These are phyloP conservation scores for Piscicola geometra DNA, from an alignment of 2,888 invertebrate species.

Conservation along the genomic window DNA sequence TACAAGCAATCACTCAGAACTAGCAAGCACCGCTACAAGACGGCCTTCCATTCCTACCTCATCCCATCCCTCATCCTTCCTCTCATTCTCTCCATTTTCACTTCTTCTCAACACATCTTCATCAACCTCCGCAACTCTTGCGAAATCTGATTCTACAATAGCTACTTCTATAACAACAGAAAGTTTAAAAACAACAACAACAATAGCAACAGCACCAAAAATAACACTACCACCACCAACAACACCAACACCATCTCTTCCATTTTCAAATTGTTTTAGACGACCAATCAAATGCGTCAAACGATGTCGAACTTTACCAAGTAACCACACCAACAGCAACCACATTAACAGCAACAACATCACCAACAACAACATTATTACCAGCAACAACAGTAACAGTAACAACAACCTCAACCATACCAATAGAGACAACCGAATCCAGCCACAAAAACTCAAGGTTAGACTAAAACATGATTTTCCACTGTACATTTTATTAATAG, in stretches of 20 bases:
- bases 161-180: too few species aligned
- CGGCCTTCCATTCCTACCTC: not conserved
- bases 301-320: not conserved
- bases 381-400: not conserved
- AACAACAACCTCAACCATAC: not conserved
- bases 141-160: not conserved
- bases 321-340: not conserved
- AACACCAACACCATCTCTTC: not conserved
- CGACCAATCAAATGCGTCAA: not conserved
- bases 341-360: not conserved
- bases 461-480: too few species aligned
- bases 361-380: not conserved
- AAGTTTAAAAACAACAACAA: too few species aligned
- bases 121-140: not conserved
- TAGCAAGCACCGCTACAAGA: not conserved
- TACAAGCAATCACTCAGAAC: too few species aligned
- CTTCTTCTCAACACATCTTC: not conserved
- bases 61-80: not conserved
- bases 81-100: not conserved
- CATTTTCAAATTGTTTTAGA: not conserved
- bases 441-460: not conserved
- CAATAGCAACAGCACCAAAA: too few species aligned
- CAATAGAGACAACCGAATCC: not conserved
- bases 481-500: too few species aligned
- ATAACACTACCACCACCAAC: not conserved